phyloP scores from a whole-genome alignment of 1,140 invertebrate genomes.

The Leucophenga varia region DNA sequence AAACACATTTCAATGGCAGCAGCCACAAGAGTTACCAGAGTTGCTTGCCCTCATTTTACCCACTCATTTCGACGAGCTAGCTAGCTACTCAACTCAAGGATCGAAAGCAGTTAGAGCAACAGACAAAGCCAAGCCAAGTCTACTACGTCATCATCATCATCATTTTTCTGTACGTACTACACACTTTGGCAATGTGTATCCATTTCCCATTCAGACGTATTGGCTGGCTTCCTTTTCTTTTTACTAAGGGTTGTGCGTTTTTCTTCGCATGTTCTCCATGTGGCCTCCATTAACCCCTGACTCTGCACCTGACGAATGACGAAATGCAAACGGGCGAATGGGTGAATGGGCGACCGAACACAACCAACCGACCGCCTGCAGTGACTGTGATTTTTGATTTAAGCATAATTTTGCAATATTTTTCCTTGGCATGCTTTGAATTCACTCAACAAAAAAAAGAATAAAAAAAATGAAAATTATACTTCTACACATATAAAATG shows the following conservation, averaged over 20 bases:
- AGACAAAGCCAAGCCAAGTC: conserved; percentile 4
- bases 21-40: no score
- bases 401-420: conserved; percentile 47
- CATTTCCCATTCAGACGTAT: no score
- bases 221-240: neutral
- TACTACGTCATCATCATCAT: neutral
- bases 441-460: no score
- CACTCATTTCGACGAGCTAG: neutral
- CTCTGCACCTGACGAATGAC: neutral
- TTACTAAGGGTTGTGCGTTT: neutral
- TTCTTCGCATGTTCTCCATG: neutral
- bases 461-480: conserved; percentile 36
- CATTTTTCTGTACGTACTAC: no score
- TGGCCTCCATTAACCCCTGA: conserved; percentile 11
- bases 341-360: no score
- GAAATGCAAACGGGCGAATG: no score
- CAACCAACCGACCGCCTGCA: conserved; percentile 29
- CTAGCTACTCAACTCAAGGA: neutral
- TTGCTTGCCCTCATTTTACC: no score
- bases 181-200: no score
- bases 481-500: no score
- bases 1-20: no score
- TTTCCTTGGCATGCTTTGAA: neutral
- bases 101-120: no score
- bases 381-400: conserved; percentile 51